Evolutionary conservation across 2,797 vertebrate species (phyloP).

Genomic region (Tympanoctomys barrerae): DNA sequence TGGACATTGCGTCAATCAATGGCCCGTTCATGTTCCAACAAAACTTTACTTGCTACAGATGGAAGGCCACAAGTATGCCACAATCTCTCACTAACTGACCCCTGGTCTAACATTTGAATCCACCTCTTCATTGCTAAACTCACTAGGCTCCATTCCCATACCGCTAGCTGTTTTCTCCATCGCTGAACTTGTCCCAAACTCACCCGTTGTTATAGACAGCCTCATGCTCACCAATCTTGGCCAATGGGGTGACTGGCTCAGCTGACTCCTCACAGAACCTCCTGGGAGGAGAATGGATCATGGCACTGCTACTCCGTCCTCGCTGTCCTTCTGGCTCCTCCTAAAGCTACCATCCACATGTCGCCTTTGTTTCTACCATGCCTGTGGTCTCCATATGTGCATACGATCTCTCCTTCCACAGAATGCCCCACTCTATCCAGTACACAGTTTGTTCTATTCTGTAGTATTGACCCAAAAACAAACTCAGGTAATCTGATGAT

Average conservation of each 20-base stretch:
- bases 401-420: not conserved
- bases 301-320: not conserved
- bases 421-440: not conserved
- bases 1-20: not conserved
- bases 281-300: not conserved
- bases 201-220: too few relatives aligned
- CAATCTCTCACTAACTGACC: not conserved
- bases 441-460: not conserved
- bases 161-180: not conserved
- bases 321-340: not conserved
- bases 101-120: not conserved
- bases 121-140: not conserved
- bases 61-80: not conserved
- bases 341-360: too few relatives aligned
- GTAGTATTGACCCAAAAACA: not conserved
- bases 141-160: not conserved
- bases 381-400: not conserved
- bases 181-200: not conserved
- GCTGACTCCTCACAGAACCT: not conserved
- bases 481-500: not conserved
- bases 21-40: not conserved
- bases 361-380: not conserved
- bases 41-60: conserved; percentile 49
- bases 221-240: too few relatives aligned
- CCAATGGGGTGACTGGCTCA: not conserved